phyloP scores from a whole-genome alignment of 2,888 invertebrate genomes.

The Pediacus dermestoides region DNA sequence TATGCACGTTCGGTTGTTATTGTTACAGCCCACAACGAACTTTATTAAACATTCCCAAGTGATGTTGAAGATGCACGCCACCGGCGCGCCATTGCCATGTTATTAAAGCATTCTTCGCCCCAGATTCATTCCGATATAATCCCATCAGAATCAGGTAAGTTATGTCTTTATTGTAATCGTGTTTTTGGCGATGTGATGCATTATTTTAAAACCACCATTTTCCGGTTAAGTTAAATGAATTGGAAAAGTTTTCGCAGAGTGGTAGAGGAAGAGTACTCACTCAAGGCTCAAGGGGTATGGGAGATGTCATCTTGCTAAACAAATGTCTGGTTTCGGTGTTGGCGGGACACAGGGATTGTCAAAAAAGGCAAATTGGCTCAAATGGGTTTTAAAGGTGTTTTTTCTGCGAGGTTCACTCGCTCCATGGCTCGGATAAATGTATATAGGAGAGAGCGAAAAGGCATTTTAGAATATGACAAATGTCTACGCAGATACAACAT shows the following conservation, averaged over 20 bases:
- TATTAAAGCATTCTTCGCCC: no score
- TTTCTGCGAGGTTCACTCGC: constrained; percentile 8
- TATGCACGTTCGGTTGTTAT: constrained; percentile 21
- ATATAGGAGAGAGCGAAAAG: constrained; percentile 1
- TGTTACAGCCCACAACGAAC: constrained; percentile 22
- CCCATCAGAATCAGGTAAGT: no score
- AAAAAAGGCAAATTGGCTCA: constrained; percentile 28
- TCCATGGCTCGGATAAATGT: constrained; percentile 2
- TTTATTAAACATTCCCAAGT: no score
- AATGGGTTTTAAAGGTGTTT: constrained; percentile 26
- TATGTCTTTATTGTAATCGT: no score
- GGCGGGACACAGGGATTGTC: constrained; percentile 25
- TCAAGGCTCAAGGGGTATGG: background rate
- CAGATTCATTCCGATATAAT: no score
- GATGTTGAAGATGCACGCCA: no score
- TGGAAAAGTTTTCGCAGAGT: constrained; percentile 34
- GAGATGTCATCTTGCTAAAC: constrained; percentile 6
- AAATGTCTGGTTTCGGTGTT: constrained; percentile 1
- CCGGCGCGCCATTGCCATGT: no score
- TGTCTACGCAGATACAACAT: background rate
- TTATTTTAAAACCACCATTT: constrained; percentile 26
- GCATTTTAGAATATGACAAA: constrained; percentile 6
- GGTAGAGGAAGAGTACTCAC: constrained; percentile 26
- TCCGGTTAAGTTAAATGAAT: constrained; percentile 33
- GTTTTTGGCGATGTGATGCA: no score